Percentiles rank a stretch among this genome's conserved stretches.
phyloP scores from a whole-genome alignment of 2,797 vertebrate species.

The Artibeus jamaicensis region DNA sequence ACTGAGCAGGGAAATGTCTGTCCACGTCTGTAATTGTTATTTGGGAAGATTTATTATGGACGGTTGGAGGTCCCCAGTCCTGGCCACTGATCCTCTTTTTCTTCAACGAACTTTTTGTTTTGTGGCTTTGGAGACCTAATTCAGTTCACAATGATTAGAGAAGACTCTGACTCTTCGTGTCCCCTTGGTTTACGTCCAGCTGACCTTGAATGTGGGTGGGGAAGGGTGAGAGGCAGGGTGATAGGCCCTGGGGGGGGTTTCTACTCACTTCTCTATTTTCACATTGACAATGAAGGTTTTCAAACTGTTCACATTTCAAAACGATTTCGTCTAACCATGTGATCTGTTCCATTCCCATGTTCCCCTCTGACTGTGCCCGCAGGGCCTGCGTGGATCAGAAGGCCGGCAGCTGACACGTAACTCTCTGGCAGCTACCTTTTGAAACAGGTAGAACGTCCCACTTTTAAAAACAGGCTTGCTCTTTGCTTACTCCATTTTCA shows the following conservation, averaged over 20 bases:
- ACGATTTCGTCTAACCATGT: neutral
- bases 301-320: neutral
- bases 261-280: neutral
- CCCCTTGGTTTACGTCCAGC: neutral
- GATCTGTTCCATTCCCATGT: neutral
- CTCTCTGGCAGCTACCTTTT: neutral
- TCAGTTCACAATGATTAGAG: neutral
- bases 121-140: neutral
- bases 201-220: neutral
- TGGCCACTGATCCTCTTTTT: neutral
- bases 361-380: neutral
- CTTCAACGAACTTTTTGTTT: neutral
- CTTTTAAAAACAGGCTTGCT: neutral
- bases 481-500: neutral
- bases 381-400: neutral
- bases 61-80: neutral
- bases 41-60: neutral
- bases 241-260: neutral
- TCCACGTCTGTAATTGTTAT: neutral
- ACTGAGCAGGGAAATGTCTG: neutral
- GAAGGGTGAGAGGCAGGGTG: neutral
- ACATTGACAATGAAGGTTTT: neutral
- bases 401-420: neutral
- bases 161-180: neutral
- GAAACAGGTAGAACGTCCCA: neutral